Percentiles rank a stretch among this genome's conserved stretches.
Conservation (phyloP, 2,113 vertebrate species). For the Zapornia atra region DNA sequence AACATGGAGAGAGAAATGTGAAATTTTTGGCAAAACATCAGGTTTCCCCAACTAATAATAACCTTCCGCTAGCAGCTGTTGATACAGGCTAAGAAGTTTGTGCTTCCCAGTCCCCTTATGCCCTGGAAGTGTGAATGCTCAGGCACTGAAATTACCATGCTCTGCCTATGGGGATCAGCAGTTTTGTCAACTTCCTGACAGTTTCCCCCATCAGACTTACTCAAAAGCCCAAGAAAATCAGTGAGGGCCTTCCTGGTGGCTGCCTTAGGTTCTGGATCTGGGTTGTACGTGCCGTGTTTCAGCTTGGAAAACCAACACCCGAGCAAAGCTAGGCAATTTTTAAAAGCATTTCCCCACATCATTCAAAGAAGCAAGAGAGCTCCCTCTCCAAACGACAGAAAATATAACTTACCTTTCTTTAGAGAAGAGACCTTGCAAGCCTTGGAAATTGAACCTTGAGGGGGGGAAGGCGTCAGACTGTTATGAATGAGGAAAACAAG, state of each 20-base stretch:
- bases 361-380: neutral
- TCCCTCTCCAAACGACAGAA: neutral
- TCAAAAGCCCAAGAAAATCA: neutral
- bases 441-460: neutral
- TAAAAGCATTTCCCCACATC: neutral
- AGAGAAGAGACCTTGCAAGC: neutral
- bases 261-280: neutral
- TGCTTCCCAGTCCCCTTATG: neutral
- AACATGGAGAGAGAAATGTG: neutral
- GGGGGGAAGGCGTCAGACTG: neutral
- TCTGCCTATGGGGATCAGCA: neutral
- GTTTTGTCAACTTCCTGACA: neutral
- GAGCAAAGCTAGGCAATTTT: neutral
- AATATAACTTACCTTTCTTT: constrained; percentile 28
- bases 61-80: neutral
- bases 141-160: neutral
- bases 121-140: neutral
- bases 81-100: neutral
- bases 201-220: neutral
- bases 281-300: neutral
- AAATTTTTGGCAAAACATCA: neutral
- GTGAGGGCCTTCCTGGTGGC: neutral
- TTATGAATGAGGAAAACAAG: constrained; percentile 13
- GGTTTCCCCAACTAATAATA: neutral
- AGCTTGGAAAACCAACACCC: neutral